Evolutionary conservation across 2,888 invertebrate genomes (phyloP).

Genomic region (Eupithecia insigniata): DNA sequence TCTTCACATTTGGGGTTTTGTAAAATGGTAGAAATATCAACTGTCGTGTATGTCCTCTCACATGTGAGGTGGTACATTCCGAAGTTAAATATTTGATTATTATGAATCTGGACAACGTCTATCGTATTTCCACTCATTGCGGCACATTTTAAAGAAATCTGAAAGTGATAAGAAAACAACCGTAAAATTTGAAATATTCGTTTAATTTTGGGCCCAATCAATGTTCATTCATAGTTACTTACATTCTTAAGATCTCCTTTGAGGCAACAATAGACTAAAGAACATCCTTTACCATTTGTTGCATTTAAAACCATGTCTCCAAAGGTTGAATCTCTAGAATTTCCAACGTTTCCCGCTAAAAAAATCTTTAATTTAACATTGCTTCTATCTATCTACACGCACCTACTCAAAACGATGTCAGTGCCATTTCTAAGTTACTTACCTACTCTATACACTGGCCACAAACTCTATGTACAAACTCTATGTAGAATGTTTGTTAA

Average conservation of each 20-base stretch:
- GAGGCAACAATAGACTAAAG: conserved; percentile 52
- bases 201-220: too few species aligned
- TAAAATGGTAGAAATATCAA: conserved; percentile 51
- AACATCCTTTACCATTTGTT: conserved; percentile 55
- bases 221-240: conserved; percentile 29
- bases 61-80: conserved; percentile 47
- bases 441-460: too few species aligned
- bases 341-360: conserved; percentile 61
- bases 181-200: too few species aligned
- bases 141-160: conserved; percentile 45
- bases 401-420: not conserved
- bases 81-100: conserved; percentile 47
- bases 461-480: too few species aligned
- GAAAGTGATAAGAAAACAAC: conserved; percentile 18
- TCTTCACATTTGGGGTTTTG: conserved; percentile 28
- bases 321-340: conserved; percentile 59
- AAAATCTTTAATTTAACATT: conserved; percentile 20
- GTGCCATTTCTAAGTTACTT: not conserved
- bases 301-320: conserved; percentile 53
- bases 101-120: conserved; percentile 46
- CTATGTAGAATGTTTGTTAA: too few species aligned
- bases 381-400: not conserved
- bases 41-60: conserved; percentile 43
- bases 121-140: conserved; percentile 33
- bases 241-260: conserved; percentile 58